Percentiles rank a stretch among this genome's conserved stretches.
Conservation (phyloP, 2,797 vertebrate genomes). For the Danio aesculapii region DNA sequence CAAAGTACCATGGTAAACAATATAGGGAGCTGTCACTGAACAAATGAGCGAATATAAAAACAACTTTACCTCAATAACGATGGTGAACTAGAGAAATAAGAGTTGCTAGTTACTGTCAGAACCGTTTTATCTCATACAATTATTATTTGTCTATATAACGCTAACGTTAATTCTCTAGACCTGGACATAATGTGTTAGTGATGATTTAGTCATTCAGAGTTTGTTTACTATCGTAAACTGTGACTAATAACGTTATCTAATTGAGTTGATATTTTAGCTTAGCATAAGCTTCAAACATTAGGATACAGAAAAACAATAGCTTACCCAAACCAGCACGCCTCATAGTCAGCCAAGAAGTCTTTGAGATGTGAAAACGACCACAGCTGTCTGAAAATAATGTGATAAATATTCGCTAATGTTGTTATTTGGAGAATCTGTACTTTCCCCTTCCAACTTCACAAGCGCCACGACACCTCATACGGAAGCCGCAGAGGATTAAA, state of each 20-base stretch:
- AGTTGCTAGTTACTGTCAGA: not conserved
- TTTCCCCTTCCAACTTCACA: conserved; percentile 27
- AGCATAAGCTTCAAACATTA: conserved; percentile 39
- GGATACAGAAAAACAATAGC: conserved; percentile 50
- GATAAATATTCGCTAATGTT: not conserved
- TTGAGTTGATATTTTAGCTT: conserved; percentile 11
- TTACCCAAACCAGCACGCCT: conserved; percentile 80
- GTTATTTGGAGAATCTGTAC: not conserved
- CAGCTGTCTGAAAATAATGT: not conserved
- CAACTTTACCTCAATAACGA: too few species aligned
- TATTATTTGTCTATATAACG: not conserved
- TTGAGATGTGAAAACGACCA: not conserved
- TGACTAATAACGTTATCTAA: too few species aligned
- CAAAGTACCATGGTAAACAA: too few species aligned
- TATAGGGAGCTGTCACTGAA: too few species aligned
- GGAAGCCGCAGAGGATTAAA: conserved; percentile 68
- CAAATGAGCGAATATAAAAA: too few species aligned
- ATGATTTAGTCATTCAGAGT: not conserved
- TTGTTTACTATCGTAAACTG: not conserved
- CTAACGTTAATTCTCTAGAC: too few species aligned
- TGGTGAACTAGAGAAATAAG: too few species aligned
- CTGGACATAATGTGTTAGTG: not conserved
- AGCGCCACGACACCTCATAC: conserved; percentile 82
- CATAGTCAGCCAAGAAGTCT: conserved; percentile 65
- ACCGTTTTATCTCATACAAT: not conserved